phyloP scores from a whole-genome alignment of 2,797 vertebrate species.

The Astyanax mexicanus region DNA sequence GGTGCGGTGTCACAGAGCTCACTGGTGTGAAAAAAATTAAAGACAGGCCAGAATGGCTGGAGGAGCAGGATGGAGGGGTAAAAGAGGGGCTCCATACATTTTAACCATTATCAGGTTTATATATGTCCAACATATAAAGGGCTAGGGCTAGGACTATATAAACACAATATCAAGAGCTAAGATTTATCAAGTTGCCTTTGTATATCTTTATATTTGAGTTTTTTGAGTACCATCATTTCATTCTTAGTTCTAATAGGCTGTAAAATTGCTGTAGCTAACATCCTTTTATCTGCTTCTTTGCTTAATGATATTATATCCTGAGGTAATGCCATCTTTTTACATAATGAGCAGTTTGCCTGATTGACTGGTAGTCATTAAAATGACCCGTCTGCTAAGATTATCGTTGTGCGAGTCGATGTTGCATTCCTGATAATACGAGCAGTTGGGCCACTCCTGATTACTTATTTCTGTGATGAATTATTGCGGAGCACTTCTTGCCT shows the following conservation, averaged over 20 bases:
- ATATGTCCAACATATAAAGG: conserved; percentile 16
- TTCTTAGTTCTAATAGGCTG: conserved; percentile 36
- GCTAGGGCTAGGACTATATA: conserved; percentile 11
- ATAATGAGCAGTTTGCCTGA: conserved; percentile 38
- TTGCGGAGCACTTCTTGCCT: conserved; percentile 31
- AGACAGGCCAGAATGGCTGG: conserved; percentile 66
- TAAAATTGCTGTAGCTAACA: conserved; percentile 53
- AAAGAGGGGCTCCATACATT: conserved; percentile 30
- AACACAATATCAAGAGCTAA: conserved; percentile 11
- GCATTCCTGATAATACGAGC: conserved; percentile 41
- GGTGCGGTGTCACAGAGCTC: conserved; percentile 79
- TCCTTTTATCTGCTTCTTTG: conserved; percentile 29
- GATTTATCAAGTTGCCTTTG: conserved; percentile 20
- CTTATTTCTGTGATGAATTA: conserved; percentile 47
- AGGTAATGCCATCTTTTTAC: conserved; percentile 15
- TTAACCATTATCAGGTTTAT: conserved; percentile 30
- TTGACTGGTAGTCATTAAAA: conserved; percentile 40
- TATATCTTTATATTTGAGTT: background rate
- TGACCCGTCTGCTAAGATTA: conserved; percentile 37
- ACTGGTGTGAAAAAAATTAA: conserved; percentile 79
- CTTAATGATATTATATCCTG: conserved; percentile 31
- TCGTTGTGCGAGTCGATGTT: conserved; percentile 27
- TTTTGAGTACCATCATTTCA: conserved; percentile 4
- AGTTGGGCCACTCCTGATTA: conserved; percentile 26
- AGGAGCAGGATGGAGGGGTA: conserved; percentile 44